A percentile compares a stretch with the other conserved stretches of the same genome.
Conservation (phyloP, 2,888 invertebrate species). For the Parnassius smintheus region DNA sequence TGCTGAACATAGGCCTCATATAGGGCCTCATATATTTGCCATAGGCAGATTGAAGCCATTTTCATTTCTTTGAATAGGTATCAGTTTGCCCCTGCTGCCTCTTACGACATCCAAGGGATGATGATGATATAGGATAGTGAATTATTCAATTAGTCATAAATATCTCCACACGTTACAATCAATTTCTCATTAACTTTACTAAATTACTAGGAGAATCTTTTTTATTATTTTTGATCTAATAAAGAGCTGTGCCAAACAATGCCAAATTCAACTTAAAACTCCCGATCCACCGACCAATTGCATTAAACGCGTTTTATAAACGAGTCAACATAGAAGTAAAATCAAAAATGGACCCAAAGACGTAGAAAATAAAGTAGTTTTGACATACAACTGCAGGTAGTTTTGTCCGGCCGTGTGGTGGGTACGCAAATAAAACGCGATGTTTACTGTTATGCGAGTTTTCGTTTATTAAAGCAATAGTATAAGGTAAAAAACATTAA, state of each 20-base stretch:
- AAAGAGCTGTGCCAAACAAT: neutral
- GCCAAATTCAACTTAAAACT: slow-evolving; percentile 3
- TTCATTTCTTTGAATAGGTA: too few species aligned
- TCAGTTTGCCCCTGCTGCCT: too few species aligned
- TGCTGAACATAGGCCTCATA: too few species aligned
- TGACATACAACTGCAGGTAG: neutral
- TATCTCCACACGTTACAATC: too few species aligned
- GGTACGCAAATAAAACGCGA: slow-evolving; percentile 8
- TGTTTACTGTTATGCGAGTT: slow-evolving; percentile 11
- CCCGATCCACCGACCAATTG: neutral
- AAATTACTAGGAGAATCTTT: too few species aligned
- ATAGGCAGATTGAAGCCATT: too few species aligned
- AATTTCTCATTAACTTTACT: too few species aligned
- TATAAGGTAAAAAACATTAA: slow-evolving; percentile 2
- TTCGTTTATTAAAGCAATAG: slow-evolving; percentile 5
- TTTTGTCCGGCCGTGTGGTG: slow-evolving; percentile 5
- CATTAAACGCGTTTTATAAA: neutral
- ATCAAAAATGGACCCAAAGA: neutral
- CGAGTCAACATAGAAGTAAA: neutral
- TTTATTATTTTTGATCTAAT: too few species aligned
- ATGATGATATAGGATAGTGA: too few species aligned
- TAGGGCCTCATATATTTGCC: too few species aligned
- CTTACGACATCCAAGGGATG: too few species aligned
- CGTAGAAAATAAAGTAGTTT: neutral
- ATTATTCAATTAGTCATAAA: too few species aligned